Percentiles rank a stretch among this genome's conserved stretches.
Evolutionary conservation across 1,140 invertebrate genomes (phyloP).

Genomic region (Drosophila miranda): DNA sequence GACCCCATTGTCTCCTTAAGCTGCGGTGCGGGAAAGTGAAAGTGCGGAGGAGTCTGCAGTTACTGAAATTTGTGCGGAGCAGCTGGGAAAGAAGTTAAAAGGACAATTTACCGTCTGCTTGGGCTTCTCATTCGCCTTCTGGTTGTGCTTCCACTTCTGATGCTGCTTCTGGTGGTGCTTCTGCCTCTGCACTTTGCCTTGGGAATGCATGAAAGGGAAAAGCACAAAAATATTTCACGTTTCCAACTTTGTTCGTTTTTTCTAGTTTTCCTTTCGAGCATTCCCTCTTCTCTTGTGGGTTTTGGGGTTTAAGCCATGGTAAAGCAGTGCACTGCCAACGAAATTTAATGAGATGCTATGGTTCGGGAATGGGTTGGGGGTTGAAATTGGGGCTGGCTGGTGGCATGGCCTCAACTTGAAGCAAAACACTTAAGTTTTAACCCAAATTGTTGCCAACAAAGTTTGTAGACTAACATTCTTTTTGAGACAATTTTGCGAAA

Average conservation of each 20-base stretch:
- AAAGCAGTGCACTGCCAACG: constrained; percentile 62
- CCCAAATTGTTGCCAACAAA: constrained; percentile 81
- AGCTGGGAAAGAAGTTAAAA: constrained; percentile 44
- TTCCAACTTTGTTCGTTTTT: constrained; percentile 41
- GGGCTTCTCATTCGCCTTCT: constrained; percentile 13
- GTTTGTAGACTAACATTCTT: constrained; percentile 81
- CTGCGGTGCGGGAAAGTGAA: constrained; percentile 51
- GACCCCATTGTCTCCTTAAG: constrained; percentile 36
- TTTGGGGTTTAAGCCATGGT: constrained; percentile 51
- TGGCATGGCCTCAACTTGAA: constrained; percentile 65
- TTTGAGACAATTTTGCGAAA: constrained; percentile 74
- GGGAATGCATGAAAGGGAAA: constrained; percentile 54
- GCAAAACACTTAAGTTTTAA: constrained; percentile 81
- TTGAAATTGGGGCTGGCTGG: neutral
- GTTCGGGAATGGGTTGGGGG: neutral
- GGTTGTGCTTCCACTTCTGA: neutral
- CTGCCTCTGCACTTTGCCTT: constrained; percentile 17
- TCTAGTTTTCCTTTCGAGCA: constrained; percentile 32
- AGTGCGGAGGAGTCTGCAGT: constrained; percentile 36
- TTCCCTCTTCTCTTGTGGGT: constrained; percentile 39
- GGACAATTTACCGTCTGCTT: constrained; percentile 58
- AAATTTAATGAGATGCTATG: constrained; percentile 62
- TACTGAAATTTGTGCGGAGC: neutral
- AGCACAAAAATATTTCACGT: constrained; percentile 56
- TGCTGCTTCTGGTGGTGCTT: neutral